Evolutionary conservation across 2,113 vertebrate genomes (phyloP).

Genomic region (Mirza zaza): DNA sequence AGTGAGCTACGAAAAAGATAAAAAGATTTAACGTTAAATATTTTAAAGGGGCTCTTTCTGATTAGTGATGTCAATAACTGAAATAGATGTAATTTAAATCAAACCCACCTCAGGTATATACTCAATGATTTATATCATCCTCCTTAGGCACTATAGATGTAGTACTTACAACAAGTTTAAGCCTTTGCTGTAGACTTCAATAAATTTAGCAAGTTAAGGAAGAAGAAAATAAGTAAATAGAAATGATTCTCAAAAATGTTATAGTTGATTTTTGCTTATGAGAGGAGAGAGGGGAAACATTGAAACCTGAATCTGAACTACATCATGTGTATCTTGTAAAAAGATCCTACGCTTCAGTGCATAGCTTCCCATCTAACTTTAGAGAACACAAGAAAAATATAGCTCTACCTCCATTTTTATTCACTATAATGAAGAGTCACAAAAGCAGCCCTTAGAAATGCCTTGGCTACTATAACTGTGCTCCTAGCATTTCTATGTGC

Average conservation of each 20-base stretch:
- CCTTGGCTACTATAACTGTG: background rate
- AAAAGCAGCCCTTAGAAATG: background rate
- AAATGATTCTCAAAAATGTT: background rate
- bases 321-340: background rate
- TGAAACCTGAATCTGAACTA: background rate
- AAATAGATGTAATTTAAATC: background rate
- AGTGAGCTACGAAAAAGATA: background rate
- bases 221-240: background rate
- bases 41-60: conserved; percentile 36
- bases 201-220: background rate
- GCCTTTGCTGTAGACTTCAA: background rate
- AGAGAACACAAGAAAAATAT: background rate
- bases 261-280: background rate
- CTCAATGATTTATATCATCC: background rate
- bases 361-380: background rate
- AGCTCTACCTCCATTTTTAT: background rate
- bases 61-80: conserved; percentile 30
- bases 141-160: background rate
- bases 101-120: background rate
- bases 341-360: background rate
- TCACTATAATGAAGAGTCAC: background rate
- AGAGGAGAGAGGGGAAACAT: background rate
- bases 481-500: background rate
- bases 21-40: conserved; percentile 24
- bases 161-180: conserved; percentile 33